Evolutionary conservation across 1,140 invertebrate species (phyloP), one percentile per base, ranked within the genome.

Genomic region (Oppia nitens): DNA sequence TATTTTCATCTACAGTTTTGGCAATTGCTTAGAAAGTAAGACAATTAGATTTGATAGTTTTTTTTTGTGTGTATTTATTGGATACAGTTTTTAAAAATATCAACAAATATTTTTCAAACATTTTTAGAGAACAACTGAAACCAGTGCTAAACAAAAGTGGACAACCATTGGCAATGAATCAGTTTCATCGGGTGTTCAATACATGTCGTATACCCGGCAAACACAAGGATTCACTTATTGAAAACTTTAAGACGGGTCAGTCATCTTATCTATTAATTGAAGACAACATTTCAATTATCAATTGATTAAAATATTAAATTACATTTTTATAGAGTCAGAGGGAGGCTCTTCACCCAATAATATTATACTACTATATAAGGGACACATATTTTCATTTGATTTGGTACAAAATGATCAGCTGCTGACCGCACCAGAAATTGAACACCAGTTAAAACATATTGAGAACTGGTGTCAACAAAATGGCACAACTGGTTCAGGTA

Each of bases 111-210:
- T 40, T 9, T 9, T 40, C 6, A 40, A 9, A 17, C 32, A 17
- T 40, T 40, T 40, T 9, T 40, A 40, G 32, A 40, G 32, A 40
- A 40, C 32, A 40, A 40, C 32, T 40, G 6, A 40, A 40, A 17
- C 32, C 32, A 17, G 17, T 40, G 6, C 6, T 40, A 40, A 40
- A 40, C 32, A 40, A 64, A 49, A n/a, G n/a, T n/a, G 65, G 68
- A 55, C 65, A 66, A 11, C 64, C 64, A 51, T 66, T 63, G 62
- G 67, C 66, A 26, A 75, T 75, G 73, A 61, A 71, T 51, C 72
- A 74, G 64, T 73, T 70, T 53, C 63, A 60, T 17, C 54, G 65
- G n/a, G 63, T 70, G 25, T 75, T 70, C 60, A 72, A 66, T 60
- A 68, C 70, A 2, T 69, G 66, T 60, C 65, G 67, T 53, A 65